Evolutionary conservation across 2,888 invertebrate genomes (phyloP).

Genomic region (Allacma fusca): DNA sequence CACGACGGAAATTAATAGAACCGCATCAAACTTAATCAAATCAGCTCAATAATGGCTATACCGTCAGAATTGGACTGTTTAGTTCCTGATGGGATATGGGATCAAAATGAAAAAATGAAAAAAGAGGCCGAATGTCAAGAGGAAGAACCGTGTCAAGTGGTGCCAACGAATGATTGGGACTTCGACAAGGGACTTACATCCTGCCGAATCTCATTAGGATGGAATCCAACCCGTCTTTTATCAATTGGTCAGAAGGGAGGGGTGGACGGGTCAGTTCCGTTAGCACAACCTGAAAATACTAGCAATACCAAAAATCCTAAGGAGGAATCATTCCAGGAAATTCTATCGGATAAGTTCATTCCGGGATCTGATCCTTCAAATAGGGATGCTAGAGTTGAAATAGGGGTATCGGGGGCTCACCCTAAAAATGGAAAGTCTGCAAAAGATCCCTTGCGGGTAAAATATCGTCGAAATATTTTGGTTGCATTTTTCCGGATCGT

Average conservation of each 20-base stretch:
- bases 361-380: constrained; percentile 74
- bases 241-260: constrained; percentile 16
- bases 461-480: constrained; percentile 86
- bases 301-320: constrained; percentile 52
- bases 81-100: too few relatives aligned
- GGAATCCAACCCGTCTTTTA: constrained; percentile 31
- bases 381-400: constrained; percentile 88
- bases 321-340: constrained; percentile 66
- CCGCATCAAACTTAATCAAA: too few relatives aligned
- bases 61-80: too few relatives aligned
- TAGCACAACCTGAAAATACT: constrained; percentile 58
- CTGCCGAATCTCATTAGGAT: constrained; percentile 25
- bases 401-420: constrained; percentile 73
- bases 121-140: too few relatives aligned
- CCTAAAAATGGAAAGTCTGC: constrained; percentile 88
- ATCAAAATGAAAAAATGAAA: too few relatives aligned
- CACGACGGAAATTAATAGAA: too few relatives aligned
- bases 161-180: too few relatives aligned
- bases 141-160: too few relatives aligned
- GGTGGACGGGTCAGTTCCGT: constrained; percentile 55
- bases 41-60: too few relatives aligned
- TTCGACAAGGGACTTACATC: too few relatives aligned
- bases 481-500: constrained; percentile 91
- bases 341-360: constrained; percentile 74
- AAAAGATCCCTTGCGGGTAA: constrained; percentile 97